Percentiles rank a stretch among this genome's conserved stretches.
Evolutionary conservation across 1,140 invertebrate genomes (phyloP).

Genomic region (Contarinia nasturtii): DNA sequence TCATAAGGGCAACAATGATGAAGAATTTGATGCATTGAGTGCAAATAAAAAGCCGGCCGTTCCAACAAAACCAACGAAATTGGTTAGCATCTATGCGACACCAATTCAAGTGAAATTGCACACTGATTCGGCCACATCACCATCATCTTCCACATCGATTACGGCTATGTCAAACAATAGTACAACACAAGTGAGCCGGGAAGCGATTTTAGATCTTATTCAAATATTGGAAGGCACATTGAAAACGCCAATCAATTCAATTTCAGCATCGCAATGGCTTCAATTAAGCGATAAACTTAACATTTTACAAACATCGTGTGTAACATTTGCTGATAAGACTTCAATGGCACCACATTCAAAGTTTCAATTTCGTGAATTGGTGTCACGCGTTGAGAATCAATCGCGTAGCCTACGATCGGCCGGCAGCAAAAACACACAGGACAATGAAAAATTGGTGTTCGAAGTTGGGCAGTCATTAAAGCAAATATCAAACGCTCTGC

Average conservation of each 20-base stretch:
- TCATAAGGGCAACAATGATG: constrained; percentile 5
- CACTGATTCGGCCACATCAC: constrained; percentile 11
- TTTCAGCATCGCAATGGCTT: constrained; percentile 49
- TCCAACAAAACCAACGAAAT: constrained; percentile 35
- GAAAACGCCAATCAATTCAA: constrained; percentile 34
- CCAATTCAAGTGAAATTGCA: constrained; percentile 27
- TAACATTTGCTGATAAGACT: constrained; percentile 41
- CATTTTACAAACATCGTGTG: constrained; percentile 55
- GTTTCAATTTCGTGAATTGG: constrained; percentile 73
- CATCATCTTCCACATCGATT: constrained; percentile 1
- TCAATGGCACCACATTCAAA: constrained; percentile 68
- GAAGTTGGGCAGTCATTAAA: constrained; percentile 64
- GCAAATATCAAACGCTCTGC: constrained; percentile 61
- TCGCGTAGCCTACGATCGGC: constrained; percentile 53
- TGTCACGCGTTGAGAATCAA: constrained; percentile 61
- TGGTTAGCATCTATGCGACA: constrained; percentile 32
- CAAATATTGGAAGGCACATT: constrained; percentile 44
- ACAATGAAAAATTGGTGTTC: constrained; percentile 42
- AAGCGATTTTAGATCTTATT: constrained; percentile 49
- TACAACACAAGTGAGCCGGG: constrained; percentile 28
- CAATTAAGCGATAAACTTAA: constrained; percentile 70
- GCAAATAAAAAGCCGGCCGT: constrained; percentile 25
- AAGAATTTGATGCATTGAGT: constrained; percentile 5
- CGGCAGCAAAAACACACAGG: constrained; percentile 45
- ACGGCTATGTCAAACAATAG: constrained; percentile 9